Evolutionary conservation across 2,113 vertebrate genomes (phyloP).

Genomic region (Aegotheles bennettii): DNA sequence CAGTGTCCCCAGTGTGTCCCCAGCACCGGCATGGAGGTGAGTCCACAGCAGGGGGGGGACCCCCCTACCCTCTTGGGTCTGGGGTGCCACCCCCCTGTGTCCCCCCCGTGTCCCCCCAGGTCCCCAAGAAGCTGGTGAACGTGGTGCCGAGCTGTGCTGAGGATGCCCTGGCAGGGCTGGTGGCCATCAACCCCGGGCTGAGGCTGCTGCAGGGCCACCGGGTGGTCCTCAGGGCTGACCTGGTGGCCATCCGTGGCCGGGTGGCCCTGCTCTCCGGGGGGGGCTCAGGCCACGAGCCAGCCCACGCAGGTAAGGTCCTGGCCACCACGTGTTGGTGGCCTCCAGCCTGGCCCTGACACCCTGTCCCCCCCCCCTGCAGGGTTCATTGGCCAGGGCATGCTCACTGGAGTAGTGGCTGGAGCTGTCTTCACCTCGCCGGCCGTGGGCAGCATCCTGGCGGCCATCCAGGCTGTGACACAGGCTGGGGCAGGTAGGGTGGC

Average conservation of each 20-base stretch:
- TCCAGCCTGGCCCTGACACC: fast-evolving
- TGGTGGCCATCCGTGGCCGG: conserved; percentile 74
- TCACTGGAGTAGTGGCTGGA: conserved; percentile 88
- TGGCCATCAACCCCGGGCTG: conserved; percentile 74
- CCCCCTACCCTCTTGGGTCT: not conserved
- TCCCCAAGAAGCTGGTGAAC: conserved; percentile 84
- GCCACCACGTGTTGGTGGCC: fast-evolving
- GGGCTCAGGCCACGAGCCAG: conserved; percentile 93
- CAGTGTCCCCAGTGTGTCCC: too few species aligned
- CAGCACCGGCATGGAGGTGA: not conserved
- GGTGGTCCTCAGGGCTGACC: conserved; percentile 81
- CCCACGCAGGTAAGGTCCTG: conserved; percentile 80
- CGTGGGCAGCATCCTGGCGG: conserved; percentile 87
- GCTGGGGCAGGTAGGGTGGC: conserved; percentile 76
- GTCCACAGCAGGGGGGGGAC: fast-evolving
- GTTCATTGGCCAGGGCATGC: conserved; percentile 92
- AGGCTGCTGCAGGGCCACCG: conserved; percentile 83
- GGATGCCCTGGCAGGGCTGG: conserved; percentile 81
- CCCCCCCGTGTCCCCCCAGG: not conserved
- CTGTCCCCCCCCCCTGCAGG: conserved; percentile 58
- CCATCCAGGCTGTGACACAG: conserved; percentile 79
- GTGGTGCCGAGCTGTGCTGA: conserved; percentile 81
- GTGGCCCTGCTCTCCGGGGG: conserved; percentile 91
- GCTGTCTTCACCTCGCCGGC: conserved; percentile 90
- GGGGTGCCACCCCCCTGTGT: not conserved